phyloP scores from a whole-genome alignment of 2,797 vertebrate genomes.

The Hafferia zeledoni region DNA sequence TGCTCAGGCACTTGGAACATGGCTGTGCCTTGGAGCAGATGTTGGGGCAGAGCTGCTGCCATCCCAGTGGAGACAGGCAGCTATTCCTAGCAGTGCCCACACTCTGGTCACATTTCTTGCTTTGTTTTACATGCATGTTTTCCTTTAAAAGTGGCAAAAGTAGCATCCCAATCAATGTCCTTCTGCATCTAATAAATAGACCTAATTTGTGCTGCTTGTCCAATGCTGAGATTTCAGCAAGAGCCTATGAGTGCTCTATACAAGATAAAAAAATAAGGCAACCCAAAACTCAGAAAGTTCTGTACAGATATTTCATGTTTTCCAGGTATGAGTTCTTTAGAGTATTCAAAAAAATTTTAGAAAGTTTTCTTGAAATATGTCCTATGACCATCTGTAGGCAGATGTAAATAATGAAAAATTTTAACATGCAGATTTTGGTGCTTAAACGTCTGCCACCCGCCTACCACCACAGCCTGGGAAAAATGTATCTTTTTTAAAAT shows the following conservation, averaged over 20 bases:
- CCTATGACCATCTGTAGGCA: not conserved
- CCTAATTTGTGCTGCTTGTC: not conserved
- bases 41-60: not conserved
- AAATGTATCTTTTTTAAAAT: not conserved
- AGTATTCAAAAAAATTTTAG: not conserved
- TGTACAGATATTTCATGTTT: not conserved
- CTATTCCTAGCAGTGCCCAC: not conserved
- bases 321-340: not conserved
- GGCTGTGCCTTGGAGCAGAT: not conserved
- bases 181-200: not conserved
- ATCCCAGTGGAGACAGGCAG: rapidly evolving
- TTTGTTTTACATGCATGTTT: not conserved
- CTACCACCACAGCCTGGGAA: conserved; percentile 6
- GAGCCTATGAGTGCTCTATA: not conserved
- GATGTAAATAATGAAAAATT: conserved; percentile 24
- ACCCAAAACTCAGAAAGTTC: not conserved
- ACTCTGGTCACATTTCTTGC: not conserved
- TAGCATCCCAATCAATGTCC: not conserved
- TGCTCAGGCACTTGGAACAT: not conserved
- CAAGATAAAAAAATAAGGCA: not conserved
- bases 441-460: conserved; percentile 16
- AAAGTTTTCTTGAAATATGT: not conserved
- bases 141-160: not conserved
- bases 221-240: not conserved
- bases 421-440: not conserved